Percentiles rank a stretch among this genome's conserved stretches.
Conservation (phyloP, 2,113 vertebrate species). For the Crotophaga sulcirostris region DNA sequence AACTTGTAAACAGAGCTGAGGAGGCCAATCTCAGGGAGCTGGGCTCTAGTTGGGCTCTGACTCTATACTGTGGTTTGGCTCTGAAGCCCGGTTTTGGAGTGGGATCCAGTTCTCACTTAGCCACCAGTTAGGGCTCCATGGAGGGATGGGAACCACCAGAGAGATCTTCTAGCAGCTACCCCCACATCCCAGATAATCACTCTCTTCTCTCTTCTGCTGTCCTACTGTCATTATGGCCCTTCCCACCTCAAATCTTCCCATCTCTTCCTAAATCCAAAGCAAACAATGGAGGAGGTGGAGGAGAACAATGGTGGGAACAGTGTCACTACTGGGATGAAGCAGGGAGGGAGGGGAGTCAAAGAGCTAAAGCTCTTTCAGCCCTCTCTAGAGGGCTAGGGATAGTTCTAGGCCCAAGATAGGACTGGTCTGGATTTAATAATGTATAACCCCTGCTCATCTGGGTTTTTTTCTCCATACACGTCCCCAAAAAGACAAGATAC, state of each 20-base stretch:
- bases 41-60: background rate
- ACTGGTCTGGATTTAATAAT: accelerated
- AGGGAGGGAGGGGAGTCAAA: background rate
- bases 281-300: background rate
- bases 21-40: background rate
- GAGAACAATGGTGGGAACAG: background rate
- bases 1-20: background rate
- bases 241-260: background rate
- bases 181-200: background rate
- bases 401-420: background rate
- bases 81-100: background rate
- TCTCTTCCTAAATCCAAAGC: background rate
- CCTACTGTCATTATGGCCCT: background rate
- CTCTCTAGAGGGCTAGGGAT: background rate
- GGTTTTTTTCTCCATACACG: background rate
- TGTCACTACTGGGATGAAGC: background rate
- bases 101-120: background rate
- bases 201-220: background rate
- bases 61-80: background rate
- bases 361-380: background rate
- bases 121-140: background rate
- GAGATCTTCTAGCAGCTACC: background rate
- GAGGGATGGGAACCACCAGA: background rate
- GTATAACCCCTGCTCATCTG: background rate
- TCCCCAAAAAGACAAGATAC: background rate